These are phyloP conservation scores for Hirudo medicinalis DNA, from an alignment of 1,140 invertebrate genomes.

Conservation along the genomic window DNA sequence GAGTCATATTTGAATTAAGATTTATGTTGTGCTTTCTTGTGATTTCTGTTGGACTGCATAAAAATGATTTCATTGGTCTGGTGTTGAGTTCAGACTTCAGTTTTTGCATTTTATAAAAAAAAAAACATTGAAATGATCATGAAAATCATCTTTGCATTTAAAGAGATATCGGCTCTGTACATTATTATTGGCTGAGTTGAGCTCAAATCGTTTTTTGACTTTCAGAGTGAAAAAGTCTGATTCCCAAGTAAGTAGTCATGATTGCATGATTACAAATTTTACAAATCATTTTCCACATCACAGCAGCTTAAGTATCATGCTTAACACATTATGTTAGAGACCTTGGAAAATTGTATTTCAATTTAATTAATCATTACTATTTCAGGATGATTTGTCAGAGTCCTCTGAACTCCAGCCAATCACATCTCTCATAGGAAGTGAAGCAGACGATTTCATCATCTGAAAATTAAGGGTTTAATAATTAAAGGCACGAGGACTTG, in stretches of 20 bases:
- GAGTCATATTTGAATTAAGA: too few species aligned
- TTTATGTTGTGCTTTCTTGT: too few species aligned
- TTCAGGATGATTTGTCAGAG: constrained; percentile 3
- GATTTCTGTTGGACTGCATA: too few species aligned
- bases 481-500: background rate
- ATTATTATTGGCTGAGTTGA: too few species aligned
- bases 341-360: background rate
- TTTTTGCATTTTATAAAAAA: too few species aligned
- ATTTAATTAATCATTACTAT: background rate
- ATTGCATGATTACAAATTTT: background rate
- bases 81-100: too few species aligned
- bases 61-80: too few species aligned
- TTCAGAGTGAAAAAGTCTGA: constrained; percentile 13
- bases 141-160: too few species aligned
- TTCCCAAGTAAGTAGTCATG: background rate
- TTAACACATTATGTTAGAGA: background rate
- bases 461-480: background rate
- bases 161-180: too few species aligned
- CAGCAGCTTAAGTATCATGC: background rate
- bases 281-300: background rate
- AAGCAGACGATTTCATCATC: constrained; percentile 8
- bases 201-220: background rate
- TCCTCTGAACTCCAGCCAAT: constrained; percentile 7
- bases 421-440: constrained; percentile 7
- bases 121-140: too few species aligned